phyloP scores from a whole-genome alignment of 1,140 invertebrate genomes.

The Leptonema lineaticorne region DNA sequence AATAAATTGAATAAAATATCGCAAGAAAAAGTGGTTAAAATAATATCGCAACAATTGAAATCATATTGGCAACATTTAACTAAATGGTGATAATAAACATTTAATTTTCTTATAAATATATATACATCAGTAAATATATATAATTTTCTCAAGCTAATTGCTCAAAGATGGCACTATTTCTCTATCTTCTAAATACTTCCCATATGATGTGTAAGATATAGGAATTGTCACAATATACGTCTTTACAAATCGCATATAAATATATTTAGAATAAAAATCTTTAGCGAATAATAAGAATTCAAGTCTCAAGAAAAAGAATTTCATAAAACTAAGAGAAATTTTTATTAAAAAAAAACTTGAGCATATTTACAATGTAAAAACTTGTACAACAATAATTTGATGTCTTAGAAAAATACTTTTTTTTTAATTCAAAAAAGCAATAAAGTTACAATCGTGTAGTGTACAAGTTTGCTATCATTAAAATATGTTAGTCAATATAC shows the following conservation, averaged over 20 bases:
- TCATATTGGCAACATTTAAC: constrained; percentile 1
- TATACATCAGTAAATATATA: not conserved
- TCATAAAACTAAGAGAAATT: no score
- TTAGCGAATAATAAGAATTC: no score
- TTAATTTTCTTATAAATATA: not conserved
- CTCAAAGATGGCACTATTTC: constrained; percentile 27
- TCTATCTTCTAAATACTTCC: not conserved
- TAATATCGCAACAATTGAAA: constrained; percentile 14
- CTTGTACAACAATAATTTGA: not conserved
- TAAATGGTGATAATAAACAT: not conserved
- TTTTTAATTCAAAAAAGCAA: not conserved
- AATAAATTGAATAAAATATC: constrained; percentile 32
- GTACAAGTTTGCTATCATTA: not conserved
- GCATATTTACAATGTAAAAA: not conserved
- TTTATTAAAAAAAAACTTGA: no score
- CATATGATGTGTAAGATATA: not conserved
- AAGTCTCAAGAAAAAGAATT: no score
- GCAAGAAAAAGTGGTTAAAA: constrained; percentile 36
- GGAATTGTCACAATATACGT: not conserved
- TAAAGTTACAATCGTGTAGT: not conserved
- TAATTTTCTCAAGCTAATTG: constrained; percentile 3
- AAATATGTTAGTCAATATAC: no score
- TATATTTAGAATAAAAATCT: no score
- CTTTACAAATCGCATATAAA: no score
- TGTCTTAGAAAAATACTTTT: not conserved